Percentiles rank a stretch among this genome's conserved stretches.
Conservation (phyloP, 1,140 invertebrate genomes). For the Brachionus plicatilis region DNA sequence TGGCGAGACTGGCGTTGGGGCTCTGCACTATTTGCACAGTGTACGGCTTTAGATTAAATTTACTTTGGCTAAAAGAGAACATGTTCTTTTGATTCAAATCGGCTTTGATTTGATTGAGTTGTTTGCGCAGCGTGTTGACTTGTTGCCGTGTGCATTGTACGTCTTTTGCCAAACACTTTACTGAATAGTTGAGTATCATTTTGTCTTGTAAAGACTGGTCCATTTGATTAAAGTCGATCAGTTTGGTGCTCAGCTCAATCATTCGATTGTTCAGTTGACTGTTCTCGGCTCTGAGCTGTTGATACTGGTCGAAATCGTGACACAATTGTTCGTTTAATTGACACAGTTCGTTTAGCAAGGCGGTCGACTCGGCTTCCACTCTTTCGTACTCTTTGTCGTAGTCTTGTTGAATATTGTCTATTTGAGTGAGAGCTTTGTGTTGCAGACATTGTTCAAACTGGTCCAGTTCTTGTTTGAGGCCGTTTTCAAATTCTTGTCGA, state of each 20-base stretch:
- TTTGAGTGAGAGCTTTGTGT: background rate
- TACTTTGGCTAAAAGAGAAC: background rate
- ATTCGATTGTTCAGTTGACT: background rate
- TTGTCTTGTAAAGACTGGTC: background rate
- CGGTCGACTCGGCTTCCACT: background rate
- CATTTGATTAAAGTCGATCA: background rate
- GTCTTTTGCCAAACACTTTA: background rate
- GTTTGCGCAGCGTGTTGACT: background rate
- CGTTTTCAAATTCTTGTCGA: background rate
- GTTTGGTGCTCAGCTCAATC: background rate
- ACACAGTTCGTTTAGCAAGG: background rate
- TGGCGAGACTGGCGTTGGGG: background rate
- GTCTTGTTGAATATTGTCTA: background rate
- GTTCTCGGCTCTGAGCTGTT: background rate
- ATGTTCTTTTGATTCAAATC: background rate
- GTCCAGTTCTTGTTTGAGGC: background rate
- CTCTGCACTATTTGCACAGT: background rate
- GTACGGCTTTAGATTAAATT: conserved; percentile 2
- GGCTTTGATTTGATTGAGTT: background rate
- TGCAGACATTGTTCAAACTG: background rate
- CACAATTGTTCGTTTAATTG: background rate
- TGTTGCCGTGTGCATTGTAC: background rate
- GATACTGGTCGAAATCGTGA: background rate
- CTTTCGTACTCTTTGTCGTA: conserved; percentile 4
- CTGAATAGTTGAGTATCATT: background rate